phyloP scores from a whole-genome alignment of 2,888 invertebrate genomes.

The Eueremaeus valkanovi region DNA sequence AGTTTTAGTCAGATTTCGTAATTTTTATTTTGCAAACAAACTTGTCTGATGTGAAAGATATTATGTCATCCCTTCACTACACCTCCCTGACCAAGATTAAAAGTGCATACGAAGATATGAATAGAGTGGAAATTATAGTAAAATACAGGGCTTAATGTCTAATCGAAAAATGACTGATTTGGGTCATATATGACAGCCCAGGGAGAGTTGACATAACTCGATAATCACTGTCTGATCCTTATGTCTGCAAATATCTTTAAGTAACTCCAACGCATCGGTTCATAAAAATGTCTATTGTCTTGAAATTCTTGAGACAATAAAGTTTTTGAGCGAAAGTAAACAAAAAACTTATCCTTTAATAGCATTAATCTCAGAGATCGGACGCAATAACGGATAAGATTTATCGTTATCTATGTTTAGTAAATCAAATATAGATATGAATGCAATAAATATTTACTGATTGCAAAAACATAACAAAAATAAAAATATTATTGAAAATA shows the following conservation, averaged over 20 bases:
- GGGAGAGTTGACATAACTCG: not conserved
- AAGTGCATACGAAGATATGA: too few relatives aligned
- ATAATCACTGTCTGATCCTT: not conserved
- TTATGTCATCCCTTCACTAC: too few relatives aligned
- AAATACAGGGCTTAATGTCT: too few relatives aligned
- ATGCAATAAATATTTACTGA: not conserved
- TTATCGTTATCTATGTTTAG: not conserved
- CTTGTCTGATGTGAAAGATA: too few relatives aligned
- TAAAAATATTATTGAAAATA: too few relatives aligned
- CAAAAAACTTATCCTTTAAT: not conserved
- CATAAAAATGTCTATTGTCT: not conserved
- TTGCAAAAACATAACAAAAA: not conserved
- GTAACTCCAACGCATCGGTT: not conserved
- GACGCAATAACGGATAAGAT: not conserved
- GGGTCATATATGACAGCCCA: not conserved
- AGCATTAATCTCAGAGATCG: not conserved
- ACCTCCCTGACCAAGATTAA: too few relatives aligned
- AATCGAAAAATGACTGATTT: not conserved
- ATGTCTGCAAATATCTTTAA: not conserved
- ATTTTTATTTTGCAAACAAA: too few relatives aligned
- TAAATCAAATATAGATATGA: not conserved
- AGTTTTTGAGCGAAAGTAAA: not conserved
- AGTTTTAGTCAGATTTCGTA: too few relatives aligned
- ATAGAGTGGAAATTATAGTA: too few relatives aligned
- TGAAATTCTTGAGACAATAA: not conserved